Conservation (phyloP, 1,140 invertebrate species). For the Zophobas morio region DNA sequence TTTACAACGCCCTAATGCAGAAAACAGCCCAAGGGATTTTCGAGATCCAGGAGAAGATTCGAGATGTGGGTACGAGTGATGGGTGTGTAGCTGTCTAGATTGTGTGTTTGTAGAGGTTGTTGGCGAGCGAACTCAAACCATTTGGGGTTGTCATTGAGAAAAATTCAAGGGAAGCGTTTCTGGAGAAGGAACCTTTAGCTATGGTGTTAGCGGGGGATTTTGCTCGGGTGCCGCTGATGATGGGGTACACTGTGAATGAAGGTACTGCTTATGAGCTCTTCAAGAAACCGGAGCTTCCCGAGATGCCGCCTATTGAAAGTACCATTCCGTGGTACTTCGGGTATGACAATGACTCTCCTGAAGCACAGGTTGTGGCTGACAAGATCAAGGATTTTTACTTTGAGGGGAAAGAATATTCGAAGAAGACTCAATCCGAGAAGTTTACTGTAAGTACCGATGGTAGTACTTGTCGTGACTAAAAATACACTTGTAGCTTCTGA, state of each 20-base stretch:
- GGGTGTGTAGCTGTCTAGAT: not conserved
- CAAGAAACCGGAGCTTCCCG: conserved; percentile 4
- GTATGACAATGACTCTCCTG: conserved; percentile 9
- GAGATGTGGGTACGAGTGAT: not conserved
- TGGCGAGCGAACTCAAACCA: conserved; percentile 17
- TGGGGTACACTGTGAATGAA: no score
- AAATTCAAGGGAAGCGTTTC: no score
- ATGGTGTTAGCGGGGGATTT: no score
- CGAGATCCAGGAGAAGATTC: conserved; percentile 56
- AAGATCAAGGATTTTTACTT: conserved; percentile 70
- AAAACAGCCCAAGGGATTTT: not conserved
- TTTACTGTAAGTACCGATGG: no score
- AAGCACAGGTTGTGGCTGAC: conserved; percentile 62
- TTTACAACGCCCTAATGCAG: no score
- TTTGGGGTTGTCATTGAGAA: conserved; percentile 42
- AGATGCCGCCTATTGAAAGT: conserved; percentile 62
- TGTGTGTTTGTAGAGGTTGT: not conserved
- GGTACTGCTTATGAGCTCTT: no score
- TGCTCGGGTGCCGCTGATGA: no score
- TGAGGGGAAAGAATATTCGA: conserved; percentile 55
- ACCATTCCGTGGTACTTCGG: conserved; percentile 63
- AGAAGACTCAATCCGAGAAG: not conserved
- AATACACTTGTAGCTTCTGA: no score
- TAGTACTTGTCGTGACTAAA: no score
- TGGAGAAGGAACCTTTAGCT: no score